Evolutionary conservation across 2,113 vertebrate species (phyloP).

Genomic region (Platichthys flesus): DNA sequence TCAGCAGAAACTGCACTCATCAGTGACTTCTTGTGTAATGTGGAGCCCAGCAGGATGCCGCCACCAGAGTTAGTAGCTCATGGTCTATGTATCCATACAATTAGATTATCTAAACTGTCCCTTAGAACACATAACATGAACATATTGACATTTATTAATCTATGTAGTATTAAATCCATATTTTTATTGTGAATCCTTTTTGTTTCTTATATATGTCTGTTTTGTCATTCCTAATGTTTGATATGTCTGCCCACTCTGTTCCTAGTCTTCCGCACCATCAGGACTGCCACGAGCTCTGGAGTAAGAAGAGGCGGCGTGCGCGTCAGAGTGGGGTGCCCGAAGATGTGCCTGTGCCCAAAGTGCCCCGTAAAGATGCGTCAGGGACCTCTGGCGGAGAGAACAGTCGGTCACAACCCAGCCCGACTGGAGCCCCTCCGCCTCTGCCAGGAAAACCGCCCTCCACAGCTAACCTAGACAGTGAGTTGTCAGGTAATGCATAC

Average conservation of each 20-base stretch:
- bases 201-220: not conserved
- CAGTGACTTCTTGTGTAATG: slow-evolving; percentile 93
- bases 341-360: slow-evolving; percentile 90
- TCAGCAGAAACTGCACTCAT: slow-evolving; percentile 93
- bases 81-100: too few species aligned
- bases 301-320: slow-evolving; percentile 94
- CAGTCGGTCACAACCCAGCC: slow-evolving; percentile 85
- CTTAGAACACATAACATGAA: not conserved
- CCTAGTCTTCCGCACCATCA: slow-evolving; percentile 95
- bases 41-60: slow-evolving; percentile 95
- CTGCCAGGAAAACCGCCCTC: slow-evolving; percentile 70
- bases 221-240: not conserved
- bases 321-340: slow-evolving; percentile 91
- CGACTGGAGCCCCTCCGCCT: slow-evolving; percentile 81
- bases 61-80: slow-evolving; percentile 92
- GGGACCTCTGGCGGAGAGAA: slow-evolving; percentile 88
- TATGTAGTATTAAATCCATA: not conserved
- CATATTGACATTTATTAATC: too few species aligned
- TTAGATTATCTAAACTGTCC: not conserved
- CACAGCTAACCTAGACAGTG: slow-evolving; percentile 62
- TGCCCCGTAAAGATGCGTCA: slow-evolving; percentile 89
- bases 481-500: slow-evolving; percentile 75
- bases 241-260: slow-evolving; percentile 10
- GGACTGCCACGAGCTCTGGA: slow-evolving; percentile 99
- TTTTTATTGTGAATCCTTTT: not conserved